A percentile compares a stretch with the other conserved stretches of the same genome.
These are phyloP conservation scores for Pachypsylla venusta DNA, from an alignment of 1,140 invertebrate species.

Conservation along the genomic window DNA sequence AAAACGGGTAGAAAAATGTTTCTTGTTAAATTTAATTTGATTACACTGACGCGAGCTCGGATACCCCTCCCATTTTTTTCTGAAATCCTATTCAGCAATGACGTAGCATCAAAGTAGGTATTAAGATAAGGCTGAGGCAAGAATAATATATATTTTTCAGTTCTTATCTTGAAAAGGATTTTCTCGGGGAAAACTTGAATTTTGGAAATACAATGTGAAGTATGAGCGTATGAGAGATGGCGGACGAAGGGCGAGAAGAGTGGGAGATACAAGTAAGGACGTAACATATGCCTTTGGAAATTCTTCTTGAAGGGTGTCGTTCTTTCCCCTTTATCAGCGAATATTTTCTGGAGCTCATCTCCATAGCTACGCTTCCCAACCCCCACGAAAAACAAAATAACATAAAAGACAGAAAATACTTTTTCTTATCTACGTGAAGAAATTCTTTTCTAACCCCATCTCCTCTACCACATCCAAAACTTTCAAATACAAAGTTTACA, in stretches of 20 bases:
- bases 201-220: background rate
- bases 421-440: conserved; percentile 8
- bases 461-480: no score
- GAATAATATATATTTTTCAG: conserved; percentile 1
- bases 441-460: background rate
- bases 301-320: conserved; percentile 2
- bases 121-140: background rate
- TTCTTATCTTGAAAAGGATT: conserved; percentile 8
- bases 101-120: background rate
- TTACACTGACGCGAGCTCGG: no score
- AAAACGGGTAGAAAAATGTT: no score
- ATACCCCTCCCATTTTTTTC: no score
- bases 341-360: conserved; percentile 1
- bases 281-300: conserved; percentile 7
- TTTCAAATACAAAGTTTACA: no score
- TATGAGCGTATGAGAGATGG: background rate
- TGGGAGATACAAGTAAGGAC: conserved; percentile 2
- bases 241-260: background rate
- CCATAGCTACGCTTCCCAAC: conserved; percentile 7
- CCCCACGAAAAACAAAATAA: background rate
- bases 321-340: background rate
- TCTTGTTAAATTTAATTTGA: no score
- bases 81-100: background rate
- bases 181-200: background rate
- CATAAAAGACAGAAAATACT: conserved; percentile 4